Base-by-base conservation (phyloP, 2,888 invertebrate genomes). In the Cinara cedri region DNA sequence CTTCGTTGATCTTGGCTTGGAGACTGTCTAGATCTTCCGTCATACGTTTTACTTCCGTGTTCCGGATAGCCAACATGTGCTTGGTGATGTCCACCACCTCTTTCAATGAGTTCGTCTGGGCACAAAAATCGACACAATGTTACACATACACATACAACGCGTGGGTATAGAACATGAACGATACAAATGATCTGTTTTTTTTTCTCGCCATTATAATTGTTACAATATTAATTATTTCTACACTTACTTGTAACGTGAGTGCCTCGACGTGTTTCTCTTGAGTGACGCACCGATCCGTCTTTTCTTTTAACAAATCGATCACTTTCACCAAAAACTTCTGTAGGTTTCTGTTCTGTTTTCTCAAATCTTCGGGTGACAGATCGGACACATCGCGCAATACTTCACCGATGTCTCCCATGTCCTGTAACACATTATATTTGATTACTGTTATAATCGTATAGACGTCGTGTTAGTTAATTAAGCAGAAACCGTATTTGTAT, bases 11-110 rank as follows among this genome's bases (percentile, higher is more conserved):
- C 84, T 90, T 90, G 1, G 88, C 87, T 83, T 91, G 91, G 89
- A 92, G 91, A 16, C 89, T 88, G 83, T 90, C 88, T 81, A 94
- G 87, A 83, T 93, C 90, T 74, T 89, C 88, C 86, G 91, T 90
- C 85, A 93, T 89, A 85, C 93, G 93, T 81, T 91, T 91, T 21
- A 92, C 90, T 87, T 94, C 94, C 78, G 91, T 88, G 84, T 92
- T 93, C 82, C 93, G 89, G 66, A 94, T 92, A 84, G 92, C 91
- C 26, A 94, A 85, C 84, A 94, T 87, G 83, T 93, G 93, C 85
- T 93, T 94, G 2, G 94, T 93, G 81, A 94, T 93, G 13, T 88
- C 86, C n/a, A 93, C 90, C 63, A 94, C 93, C 84, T 94, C 93
- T 85, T 93, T 93, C 49, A 94, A 87, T 1, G 93, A 92, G 60